These are phyloP conservation scores for Esperia sulphurella DNA, from an alignment of 2,888 invertebrate species.

Conservation along the genomic window DNA sequence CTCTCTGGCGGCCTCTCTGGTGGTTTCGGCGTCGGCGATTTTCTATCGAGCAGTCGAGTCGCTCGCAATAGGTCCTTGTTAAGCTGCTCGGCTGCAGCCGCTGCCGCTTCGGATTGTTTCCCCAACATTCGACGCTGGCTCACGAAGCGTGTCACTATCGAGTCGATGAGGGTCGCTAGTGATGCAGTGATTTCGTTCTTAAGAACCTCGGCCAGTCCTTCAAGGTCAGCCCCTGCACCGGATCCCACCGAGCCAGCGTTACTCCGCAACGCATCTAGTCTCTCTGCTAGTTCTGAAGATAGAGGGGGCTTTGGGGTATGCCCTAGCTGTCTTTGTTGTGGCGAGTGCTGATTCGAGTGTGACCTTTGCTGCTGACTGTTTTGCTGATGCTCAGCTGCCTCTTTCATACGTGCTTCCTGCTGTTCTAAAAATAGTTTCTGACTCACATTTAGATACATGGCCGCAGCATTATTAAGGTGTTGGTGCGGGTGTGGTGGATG, in stretches of 20 bases:
- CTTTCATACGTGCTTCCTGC: slow-evolving; percentile 86
- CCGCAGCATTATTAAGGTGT: slow-evolving; percentile 81
- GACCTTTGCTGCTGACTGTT: slow-evolving; percentile 79
- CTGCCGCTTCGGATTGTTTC: slow-evolving; percentile 88
- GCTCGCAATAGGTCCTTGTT: slow-evolving; percentile 91
- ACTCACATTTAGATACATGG: slow-evolving; percentile 88
- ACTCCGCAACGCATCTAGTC: slow-evolving; percentile 87
- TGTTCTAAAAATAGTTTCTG: slow-evolving; percentile 87
- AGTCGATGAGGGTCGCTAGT: slow-evolving; percentile 91
- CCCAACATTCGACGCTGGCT: slow-evolving; percentile 88
- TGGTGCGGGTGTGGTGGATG: slow-evolving; percentile 78
- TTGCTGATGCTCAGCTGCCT: slow-evolving; percentile 78
- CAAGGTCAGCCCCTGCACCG: slow-evolving; percentile 88
- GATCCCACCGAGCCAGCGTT: slow-evolving; percentile 83
- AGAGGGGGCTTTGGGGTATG: slow-evolving; percentile 70
- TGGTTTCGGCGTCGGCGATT: slow-evolving; percentile 87
- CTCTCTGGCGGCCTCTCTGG: slow-evolving; percentile 84
- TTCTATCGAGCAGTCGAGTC: slow-evolving; percentile 89
- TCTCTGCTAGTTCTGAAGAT: slow-evolving; percentile 86
- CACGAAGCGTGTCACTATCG: slow-evolving; percentile 90
- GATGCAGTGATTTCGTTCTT: slow-evolving; percentile 94
- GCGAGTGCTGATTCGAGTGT: slow-evolving; percentile 79
- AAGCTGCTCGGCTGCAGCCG: slow-evolving; percentile 89
- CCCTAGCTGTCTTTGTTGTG: slow-evolving; percentile 71
- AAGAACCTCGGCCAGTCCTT: slow-evolving; percentile 93